Percentiles rank a stretch among this genome's conserved stretches.
These are phyloP conservation scores for Pachliopta kotzebuea DNA, from an alignment of 2,888 invertebrate species.

Conservation along the genomic window DNA sequence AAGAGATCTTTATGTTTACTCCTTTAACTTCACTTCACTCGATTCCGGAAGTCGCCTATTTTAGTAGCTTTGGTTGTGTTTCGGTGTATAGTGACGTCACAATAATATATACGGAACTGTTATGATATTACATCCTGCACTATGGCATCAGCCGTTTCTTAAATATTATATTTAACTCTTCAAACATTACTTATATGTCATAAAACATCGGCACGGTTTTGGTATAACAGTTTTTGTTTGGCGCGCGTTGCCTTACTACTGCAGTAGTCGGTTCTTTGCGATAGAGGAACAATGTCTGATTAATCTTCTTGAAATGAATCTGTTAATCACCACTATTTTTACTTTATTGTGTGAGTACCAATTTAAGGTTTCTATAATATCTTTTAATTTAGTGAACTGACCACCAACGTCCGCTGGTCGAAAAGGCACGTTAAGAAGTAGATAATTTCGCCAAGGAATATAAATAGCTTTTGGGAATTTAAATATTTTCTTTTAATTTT, in stretches of 20 bases:
- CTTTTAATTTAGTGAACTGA: too few species aligned
- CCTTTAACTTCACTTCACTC: too few species aligned
- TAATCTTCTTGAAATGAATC: constrained; percentile 6
- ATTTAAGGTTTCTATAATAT: neutral
- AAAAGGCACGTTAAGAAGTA: too few species aligned
- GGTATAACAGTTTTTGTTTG: constrained; percentile 1
- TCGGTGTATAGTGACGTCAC: neutral
- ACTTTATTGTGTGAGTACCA: constrained; percentile 13
- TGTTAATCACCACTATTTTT: neutral
- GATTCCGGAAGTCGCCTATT: too few species aligned
- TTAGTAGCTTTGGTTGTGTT: too few species aligned
- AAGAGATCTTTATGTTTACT: too few species aligned
- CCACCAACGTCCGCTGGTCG: too few species aligned
- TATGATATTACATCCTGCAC: neutral
- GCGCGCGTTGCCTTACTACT: constrained; percentile 2
- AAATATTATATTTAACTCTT: neutral
- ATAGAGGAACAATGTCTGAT: neutral
- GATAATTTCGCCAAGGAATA: too few species aligned
- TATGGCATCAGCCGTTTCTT: neutral
- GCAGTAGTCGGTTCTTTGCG: neutral
- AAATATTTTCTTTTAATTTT: too few species aligned
- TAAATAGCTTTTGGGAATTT: too few species aligned
- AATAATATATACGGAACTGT: neutral
- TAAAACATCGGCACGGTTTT: constrained; percentile 4
- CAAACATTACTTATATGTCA: constrained; percentile 14